A percentile compares a stretch with the other conserved stretches of the same genome.
phyloP scores from a whole-genome alignment of 2,113 vertebrate species.

The Cyphomyrus discorhynchus region DNA sequence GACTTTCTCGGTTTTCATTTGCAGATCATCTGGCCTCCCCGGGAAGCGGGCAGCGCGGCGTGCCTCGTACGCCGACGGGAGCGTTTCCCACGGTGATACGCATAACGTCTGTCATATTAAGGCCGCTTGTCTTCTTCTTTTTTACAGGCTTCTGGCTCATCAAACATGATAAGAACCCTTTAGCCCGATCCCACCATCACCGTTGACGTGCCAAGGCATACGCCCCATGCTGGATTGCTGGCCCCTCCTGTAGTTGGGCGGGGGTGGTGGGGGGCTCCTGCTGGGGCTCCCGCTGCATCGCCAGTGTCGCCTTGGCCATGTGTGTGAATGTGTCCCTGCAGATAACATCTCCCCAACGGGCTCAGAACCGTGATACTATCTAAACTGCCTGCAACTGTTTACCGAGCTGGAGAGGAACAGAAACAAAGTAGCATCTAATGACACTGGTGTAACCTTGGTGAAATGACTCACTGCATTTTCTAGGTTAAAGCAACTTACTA shows the following conservation, averaged over 20 bases:
- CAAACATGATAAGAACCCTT: background rate
- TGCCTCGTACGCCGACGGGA: background rate
- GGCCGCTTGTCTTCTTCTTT: background rate
- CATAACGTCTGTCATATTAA: background rate
- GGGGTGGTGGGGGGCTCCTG: background rate
- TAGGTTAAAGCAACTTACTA: background rate
- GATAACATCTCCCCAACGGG: constrained; percentile 10
- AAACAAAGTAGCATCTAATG: background rate
- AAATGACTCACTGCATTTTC: background rate
- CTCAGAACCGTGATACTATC: background rate
- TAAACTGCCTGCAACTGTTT: background rate
- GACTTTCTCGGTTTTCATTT: background rate
- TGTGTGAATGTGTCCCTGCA: background rate
- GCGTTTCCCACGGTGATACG: background rate
- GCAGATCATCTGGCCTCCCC: background rate
- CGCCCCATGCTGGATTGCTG: background rate
- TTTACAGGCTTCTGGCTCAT: background rate
- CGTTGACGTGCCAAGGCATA: background rate
- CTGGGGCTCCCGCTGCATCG: background rate
- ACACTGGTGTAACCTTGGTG: background rate
- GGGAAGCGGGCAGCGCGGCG: background rate
- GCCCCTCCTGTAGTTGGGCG: background rate
- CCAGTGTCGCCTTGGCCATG: background rate
- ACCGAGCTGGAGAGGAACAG: background rate
- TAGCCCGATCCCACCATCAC: background rate